Conservation (phyloP, 92 coral and sea anemone genomes). For the Pocillopora meandrina region DNA sequence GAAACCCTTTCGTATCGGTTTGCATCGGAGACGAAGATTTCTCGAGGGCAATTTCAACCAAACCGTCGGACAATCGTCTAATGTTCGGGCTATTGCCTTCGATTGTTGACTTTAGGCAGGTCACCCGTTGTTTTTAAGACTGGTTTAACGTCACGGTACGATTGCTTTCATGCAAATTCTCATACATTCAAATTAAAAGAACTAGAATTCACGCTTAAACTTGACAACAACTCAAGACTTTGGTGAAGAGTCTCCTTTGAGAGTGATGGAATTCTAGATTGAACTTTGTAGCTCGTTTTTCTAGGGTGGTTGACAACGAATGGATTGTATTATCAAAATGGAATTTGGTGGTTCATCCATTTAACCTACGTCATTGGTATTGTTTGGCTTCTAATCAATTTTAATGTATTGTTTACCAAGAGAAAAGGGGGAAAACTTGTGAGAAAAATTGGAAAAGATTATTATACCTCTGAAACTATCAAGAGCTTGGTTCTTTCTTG, state of each 20-base stretch:
- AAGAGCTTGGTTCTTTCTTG: neutral
- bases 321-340: slow-evolving; percentile 52
- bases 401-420: slow-evolving; percentile 38
- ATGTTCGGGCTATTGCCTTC: neutral
- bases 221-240: neutral
- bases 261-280: neutral
- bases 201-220: neutral
- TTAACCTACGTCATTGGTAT: slow-evolving; percentile 37
- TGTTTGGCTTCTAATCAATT: slow-evolving; percentile 28
- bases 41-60: neutral
- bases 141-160: slow-evolving; percentile 36
- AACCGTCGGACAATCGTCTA: neutral
- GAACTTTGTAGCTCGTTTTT: neutral
- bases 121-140: slow-evolving; percentile 36
- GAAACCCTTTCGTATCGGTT: neutral
- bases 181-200: neutral
- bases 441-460: neutral
- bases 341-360: slow-evolving; percentile 38
- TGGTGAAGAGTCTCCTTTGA: too few species aligned
- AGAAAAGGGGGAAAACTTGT: neutral
- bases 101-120: slow-evolving; percentile 25
- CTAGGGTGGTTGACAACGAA: neutral
- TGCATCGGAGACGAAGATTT: neutral
- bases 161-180: neutral
- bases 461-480: neutral